These are phyloP conservation scores for Apamea anceps DNA, from an alignment of 2,888 invertebrate species.

Conservation along the genomic window DNA sequence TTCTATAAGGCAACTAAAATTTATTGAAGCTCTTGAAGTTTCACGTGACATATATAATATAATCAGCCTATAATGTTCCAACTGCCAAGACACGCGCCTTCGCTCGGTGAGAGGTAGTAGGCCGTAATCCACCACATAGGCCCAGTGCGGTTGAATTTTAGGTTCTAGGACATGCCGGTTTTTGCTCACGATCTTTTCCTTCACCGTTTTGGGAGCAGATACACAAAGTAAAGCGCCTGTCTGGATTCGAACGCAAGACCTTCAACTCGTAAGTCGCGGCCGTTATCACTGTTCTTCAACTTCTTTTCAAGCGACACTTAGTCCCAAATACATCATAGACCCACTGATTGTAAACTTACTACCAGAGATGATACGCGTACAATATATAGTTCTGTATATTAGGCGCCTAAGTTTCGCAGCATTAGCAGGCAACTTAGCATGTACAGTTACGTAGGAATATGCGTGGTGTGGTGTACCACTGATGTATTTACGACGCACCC, in stretches of 20 bases:
- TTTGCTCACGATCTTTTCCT: not conserved
- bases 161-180: not conserved
- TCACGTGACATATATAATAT: not conserved
- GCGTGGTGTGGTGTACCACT: constrained; percentile 76
- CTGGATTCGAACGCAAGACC: not conserved
- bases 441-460: constrained; percentile 52
- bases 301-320: not conserved
- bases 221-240: not conserved
- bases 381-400: constrained; percentile 33
- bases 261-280: not conserved
- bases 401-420: constrained; percentile 44
- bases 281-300: too few species aligned
- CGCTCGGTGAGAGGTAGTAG: not conserved
- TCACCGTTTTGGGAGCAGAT: not conserved
- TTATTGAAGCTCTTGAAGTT: not conserved
- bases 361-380: not conserved
- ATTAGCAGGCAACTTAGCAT: constrained; percentile 50
- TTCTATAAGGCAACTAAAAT: not conserved
- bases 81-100: not conserved
- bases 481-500: constrained; percentile 83
- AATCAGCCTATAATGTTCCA: too few species aligned
- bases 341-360: constrained; percentile 1
- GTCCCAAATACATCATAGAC: not conserved
- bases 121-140: too few species aligned
- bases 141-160: not conserved